phyloP scores from a whole-genome alignment of 1,140 invertebrate genomes.

The Drosophila murphyi region DNA sequence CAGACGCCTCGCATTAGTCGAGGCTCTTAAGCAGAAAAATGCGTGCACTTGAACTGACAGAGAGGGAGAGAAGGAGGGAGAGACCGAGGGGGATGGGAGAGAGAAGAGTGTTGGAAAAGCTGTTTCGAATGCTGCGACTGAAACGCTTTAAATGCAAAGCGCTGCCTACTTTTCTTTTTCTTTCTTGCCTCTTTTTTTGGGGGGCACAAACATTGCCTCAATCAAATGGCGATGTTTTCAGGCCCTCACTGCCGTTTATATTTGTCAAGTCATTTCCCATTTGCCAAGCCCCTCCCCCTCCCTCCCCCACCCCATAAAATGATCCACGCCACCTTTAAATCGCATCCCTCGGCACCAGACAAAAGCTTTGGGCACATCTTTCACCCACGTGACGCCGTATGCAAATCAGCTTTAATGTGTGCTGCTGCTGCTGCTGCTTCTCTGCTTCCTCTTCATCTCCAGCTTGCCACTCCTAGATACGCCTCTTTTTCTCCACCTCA shows the following conservation, averaged over 20 bases:
- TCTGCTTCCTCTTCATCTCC: constrained; percentile 8
- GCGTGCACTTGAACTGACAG: constrained; percentile 70
- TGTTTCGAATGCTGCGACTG: background rate
- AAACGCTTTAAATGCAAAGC: constrained; percentile 24
- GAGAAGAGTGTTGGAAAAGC: too few relatives aligned
- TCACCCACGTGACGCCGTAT: constrained; percentile 58
- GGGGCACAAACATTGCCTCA: constrained; percentile 17
- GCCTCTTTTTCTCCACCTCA: background rate
- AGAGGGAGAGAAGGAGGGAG: background rate
- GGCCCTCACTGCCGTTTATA: constrained; percentile 46
- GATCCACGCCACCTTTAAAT: background rate
- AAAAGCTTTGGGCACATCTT: constrained; percentile 37
- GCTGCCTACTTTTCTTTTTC: constrained; percentile 34
- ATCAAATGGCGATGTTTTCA: constrained; percentile 33
- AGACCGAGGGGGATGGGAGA: too few relatives aligned
- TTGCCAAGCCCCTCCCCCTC: background rate
- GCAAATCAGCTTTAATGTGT: constrained; percentile 80
- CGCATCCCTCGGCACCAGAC: constrained; percentile 36
- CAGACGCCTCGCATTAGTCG: constrained; percentile 75
- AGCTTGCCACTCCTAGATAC: background rate
- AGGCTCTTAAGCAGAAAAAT: constrained; percentile 83
- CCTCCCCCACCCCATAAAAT: background rate
- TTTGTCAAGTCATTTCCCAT: constrained; percentile 65
- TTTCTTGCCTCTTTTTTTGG: constrained; percentile 5
- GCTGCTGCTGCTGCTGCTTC: constrained; percentile 16